These are phyloP conservation scores for Lepeophtheirus nordmannii DNA, from an alignment of 2,888 invertebrate genomes.

Conservation along the genomic window DNA sequence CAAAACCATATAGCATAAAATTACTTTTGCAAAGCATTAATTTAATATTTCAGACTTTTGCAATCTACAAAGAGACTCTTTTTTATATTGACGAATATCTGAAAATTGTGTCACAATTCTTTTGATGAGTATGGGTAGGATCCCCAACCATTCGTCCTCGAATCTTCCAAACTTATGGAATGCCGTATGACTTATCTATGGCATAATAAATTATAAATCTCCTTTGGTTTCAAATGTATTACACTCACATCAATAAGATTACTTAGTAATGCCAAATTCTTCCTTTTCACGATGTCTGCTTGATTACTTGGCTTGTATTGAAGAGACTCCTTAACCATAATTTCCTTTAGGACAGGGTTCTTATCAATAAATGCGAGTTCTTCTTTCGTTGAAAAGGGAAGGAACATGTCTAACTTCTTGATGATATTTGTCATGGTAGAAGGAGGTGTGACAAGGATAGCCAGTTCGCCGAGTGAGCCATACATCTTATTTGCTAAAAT, in stretches of 20 bases:
- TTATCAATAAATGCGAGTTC: constrained; percentile 17
- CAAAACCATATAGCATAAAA: too few species aligned
- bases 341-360: constrained; percentile 17
- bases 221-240: too few species aligned
- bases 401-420: constrained; percentile 18
- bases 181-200: constrained; percentile 9
- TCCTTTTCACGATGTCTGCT: background rate
- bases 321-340: constrained; percentile 21
- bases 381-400: constrained; percentile 7
- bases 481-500: constrained; percentile 19
- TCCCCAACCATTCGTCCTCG: constrained; percentile 21
- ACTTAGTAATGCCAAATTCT: background rate
- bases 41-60: constrained; percentile 6
- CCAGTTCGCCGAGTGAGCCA: constrained; percentile 22
- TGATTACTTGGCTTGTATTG: constrained; percentile 1
- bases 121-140: constrained; percentile 20
- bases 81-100: constrained; percentile 15
- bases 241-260: background rate
- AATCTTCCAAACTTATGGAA: constrained; percentile 23
- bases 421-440: background rate
- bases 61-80: constrained; percentile 16
- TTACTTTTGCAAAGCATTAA: background rate
- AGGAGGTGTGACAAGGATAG: constrained; percentile 16
- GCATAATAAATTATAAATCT: too few species aligned
- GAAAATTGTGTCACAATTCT: constrained; percentile 18